Evolutionary conservation across 2,888 invertebrate species (phyloP), one percentile per base, ranked within the genome.

Genomic region (Sarcophaga caerulescens): DNA sequence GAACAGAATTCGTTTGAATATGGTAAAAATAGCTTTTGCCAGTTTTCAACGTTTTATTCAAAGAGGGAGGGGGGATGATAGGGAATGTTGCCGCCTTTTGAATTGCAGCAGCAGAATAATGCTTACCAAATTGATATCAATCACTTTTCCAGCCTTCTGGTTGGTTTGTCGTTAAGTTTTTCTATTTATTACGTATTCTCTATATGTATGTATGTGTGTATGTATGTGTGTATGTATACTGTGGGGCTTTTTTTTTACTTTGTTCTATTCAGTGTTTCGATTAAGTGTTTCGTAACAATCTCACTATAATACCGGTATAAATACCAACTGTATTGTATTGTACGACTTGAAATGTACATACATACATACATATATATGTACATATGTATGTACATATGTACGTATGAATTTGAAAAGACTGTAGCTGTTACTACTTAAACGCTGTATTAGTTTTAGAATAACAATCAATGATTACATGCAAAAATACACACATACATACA

Each of bases 281-380:
- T 87, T 82, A 84, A 83, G 63, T 65, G 87, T 87, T 85, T 87
- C 84, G 84, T 87, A 87, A 87, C 85, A 87, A 79, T 87, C 81
- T 81, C 73, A 47, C 73, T 63, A 52, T 86, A 74, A 84, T 78
- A 84, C 84, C 84, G 86, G 78, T 80, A 78, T 65, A 74, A 78
- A 63, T 77, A 68, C 68, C 66, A 52, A 52, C 5, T 23, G 10
- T 10, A 35, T 35, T 35, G 35, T 35, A 35, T 35, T 8, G 35
- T 35, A 35, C 35, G 35, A 35, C 35, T 35, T 35, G 10, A 35
- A 10, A 35, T 35, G 35, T 35, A 35, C 4, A 4, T 25, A 25
- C 4, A 4, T 25, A 25, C 4, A 25, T 25, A 25, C 25, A 25
- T 4, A 35, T 6, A 35, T 6, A 35, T 6, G 0, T 35, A 35